Percentiles rank a stretch among this genome's conserved stretches.
These are phyloP conservation scores for Nasonia oneida DNA, from an alignment of 2,888 invertebrate genomes.

Conservation along the genomic window DNA sequence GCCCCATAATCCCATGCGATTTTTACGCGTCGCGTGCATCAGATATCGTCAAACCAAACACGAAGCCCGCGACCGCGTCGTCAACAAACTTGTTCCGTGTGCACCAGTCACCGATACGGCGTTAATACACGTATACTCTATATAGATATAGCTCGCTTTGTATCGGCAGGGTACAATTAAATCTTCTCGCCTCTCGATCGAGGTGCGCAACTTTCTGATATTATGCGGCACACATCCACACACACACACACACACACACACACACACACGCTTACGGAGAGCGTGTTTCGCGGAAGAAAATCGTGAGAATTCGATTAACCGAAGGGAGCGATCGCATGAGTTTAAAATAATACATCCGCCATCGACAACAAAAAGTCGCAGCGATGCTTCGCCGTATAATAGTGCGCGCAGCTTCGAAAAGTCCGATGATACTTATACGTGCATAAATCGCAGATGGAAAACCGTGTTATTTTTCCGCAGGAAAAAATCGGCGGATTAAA, in stretches of 20 bases:
- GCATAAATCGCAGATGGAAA: background rate
- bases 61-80: background rate
- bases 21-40: no score
- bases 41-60: background rate
- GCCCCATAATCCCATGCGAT: no score
- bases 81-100: background rate
- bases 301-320: slow-evolving; percentile 50
- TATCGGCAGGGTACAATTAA: slow-evolving; percentile 19
- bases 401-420: background rate
- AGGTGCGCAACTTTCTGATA: slow-evolving; percentile 3
- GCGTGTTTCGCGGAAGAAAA: slow-evolving; percentile 38
- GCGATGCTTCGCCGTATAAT: background rate
- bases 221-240: background rate
- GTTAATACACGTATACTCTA: background rate
- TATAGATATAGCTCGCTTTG: background rate
- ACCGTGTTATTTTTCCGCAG: background rate
- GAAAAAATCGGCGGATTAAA: background rate
- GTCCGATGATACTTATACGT: background rate
- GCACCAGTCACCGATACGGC: background rate
- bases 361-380: background rate
- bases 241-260: background rate
- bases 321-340: background rate
- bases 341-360: slow-evolving; percentile 18
- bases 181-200: background rate
- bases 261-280: background rate